Conservation (phyloP, 2,113 vertebrate genomes). For the Spermophilus dauricus region DNA sequence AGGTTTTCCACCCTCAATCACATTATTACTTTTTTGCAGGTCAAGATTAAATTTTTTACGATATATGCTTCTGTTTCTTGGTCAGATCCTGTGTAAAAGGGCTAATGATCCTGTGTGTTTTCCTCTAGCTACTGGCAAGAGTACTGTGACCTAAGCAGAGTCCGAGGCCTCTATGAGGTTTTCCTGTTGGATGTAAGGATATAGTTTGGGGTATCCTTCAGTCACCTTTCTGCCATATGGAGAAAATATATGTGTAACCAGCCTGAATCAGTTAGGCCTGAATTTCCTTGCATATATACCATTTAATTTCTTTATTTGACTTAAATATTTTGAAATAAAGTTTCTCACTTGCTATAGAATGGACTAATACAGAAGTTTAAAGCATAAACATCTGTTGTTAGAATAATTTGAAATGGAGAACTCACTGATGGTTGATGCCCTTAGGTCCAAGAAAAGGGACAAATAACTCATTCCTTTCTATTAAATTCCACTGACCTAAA, state of each 20-base stretch:
- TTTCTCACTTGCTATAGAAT: background rate
- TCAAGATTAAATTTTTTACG: background rate
- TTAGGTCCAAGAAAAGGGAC: background rate
- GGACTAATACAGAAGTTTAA: background rate
- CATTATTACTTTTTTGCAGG: background rate
- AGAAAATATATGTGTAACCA: background rate
- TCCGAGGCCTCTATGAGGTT: background rate
- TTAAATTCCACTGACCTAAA: slow-evolving; percentile 25
- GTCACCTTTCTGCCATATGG: background rate
- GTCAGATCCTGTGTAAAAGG: background rate
- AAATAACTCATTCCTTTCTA: background rate
- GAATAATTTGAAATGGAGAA: background rate
- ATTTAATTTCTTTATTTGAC: slow-evolving; percentile 10
- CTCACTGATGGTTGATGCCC: background rate
- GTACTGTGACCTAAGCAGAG: background rate
- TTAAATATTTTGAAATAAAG: background rate
- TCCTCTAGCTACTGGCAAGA: background rate
- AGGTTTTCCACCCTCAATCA: too few species aligned
- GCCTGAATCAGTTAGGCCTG: background rate
- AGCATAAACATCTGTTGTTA: background rate
- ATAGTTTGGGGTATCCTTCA: background rate
- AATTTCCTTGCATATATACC: background rate
- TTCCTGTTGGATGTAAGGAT: background rate
- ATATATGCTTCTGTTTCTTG: background rate
- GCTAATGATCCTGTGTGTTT: background rate